Percentiles rank a stretch among this genome's conserved stretches.
These are phyloP conservation scores for Serranus cabrilla DNA, from an alignment of 2,797 vertebrate genomes.

Conservation along the genomic window DNA sequence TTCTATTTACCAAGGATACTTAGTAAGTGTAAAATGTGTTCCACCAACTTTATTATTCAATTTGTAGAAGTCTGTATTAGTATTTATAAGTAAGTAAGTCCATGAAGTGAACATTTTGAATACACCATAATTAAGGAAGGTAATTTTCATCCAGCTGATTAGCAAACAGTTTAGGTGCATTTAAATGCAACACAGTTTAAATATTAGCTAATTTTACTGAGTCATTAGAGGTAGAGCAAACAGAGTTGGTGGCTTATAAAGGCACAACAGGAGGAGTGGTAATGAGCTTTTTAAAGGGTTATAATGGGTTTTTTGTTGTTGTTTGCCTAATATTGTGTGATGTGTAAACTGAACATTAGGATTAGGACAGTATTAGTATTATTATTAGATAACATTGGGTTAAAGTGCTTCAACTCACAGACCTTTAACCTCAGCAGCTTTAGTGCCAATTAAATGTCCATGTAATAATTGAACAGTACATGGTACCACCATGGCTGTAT, in stretches of 20 bases:
- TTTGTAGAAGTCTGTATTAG: slow-evolving; percentile 20
- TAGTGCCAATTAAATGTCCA: neutral
- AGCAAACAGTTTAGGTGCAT: slow-evolving; percentile 44
- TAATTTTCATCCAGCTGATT: slow-evolving; percentile 53
- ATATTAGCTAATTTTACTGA: slow-evolving; percentile 44
- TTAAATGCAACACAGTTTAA: slow-evolving; percentile 48
- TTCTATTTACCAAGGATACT: slow-evolving; percentile 3
- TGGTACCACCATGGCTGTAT: neutral
- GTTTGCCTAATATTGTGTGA: neutral
- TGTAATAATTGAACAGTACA: neutral
- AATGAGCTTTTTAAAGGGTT: neutral
- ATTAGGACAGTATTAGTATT: no score
- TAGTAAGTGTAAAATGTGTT: neutral
- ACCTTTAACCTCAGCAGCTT: neutral
- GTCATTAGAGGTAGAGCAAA: slow-evolving; percentile 41
- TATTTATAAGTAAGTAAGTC: slow-evolving; percentile 1
- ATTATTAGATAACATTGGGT: neutral
- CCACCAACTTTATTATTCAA: slow-evolving; percentile 22
- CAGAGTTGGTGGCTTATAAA: slow-evolving; percentile 30
- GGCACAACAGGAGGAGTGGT: neutral
- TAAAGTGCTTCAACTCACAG: neutral
- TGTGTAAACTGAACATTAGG: neutral
- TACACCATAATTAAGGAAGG: slow-evolving; percentile 45
- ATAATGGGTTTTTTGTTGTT: neutral
- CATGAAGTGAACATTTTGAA: slow-evolving; percentile 33